Evolutionary conservation across 2,888 invertebrate species (phyloP), one percentile per base, ranked within the genome.

Genomic region (Ptilodon capucinus): DNA sequence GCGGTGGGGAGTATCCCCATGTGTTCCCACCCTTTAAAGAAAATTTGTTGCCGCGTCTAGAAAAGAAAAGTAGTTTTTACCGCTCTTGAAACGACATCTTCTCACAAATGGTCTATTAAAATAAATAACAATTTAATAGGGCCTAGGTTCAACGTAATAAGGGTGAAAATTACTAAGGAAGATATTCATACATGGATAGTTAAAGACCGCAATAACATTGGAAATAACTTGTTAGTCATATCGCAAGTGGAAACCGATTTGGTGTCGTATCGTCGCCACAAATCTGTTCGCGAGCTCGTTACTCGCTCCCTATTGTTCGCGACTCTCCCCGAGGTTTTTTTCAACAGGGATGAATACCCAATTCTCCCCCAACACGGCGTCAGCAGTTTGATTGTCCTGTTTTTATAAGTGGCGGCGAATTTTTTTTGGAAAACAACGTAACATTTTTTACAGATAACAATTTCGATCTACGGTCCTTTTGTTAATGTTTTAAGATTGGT

Each of bases 381-480:
- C 78, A 77, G 74, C 78, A 59, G 47, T 71, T 76, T 71, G 60
- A 68, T 74, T 74, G 71, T 65, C 60, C 54, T 50, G 43, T 55
- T 54, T 57, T 56, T 63, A 45, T 47, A 49, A 54, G 58, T 52
- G 67, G 54, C 48, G 45, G 48, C 44, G 45, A 46, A 57, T 58
- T 59, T 44, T 41, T 47, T 44, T 16, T 41, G 17, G n/a, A 53
- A 48, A 57, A 58, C 66, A 49, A 48, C 35, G 41, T 45, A 54
- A 38, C 57, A 53, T 61, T 51, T 54, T 54, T 40, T 38, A 40
- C 28, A 14, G 25, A 28, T 42, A 40, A 40, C 39, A 32, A 28
- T 46, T 54, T 25, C 5, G 39, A 48, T 28, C 28, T 28, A 36
- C n/a, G n/a, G 34, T 25, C 25, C 44, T 53, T 50, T 46, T 40